Conservation (phyloP, 2,888 invertebrate species). For the Synanthedon andrenaeformis region DNA sequence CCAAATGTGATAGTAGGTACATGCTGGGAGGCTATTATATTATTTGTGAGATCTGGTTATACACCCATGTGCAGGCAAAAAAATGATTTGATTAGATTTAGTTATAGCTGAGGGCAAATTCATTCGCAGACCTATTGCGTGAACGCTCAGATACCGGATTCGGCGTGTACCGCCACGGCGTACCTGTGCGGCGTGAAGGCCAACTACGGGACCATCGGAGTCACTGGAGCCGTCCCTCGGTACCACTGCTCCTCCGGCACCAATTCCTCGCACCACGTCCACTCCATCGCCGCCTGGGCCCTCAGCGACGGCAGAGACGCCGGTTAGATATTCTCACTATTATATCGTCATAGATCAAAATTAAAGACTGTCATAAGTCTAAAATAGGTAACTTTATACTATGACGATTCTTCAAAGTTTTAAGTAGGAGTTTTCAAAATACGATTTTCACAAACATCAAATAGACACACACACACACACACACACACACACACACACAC, state of each 20-base stretch:
- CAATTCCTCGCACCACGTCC: slow-evolving; percentile 61
- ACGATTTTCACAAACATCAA: too few relatives aligned
- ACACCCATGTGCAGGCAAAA: too few relatives aligned
- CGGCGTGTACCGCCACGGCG: slow-evolving; percentile 77
- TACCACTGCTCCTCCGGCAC: slow-evolving; percentile 70
- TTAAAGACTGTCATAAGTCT: background rate
- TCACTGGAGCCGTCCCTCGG: slow-evolving; percentile 70
- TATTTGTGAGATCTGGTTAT: too few relatives aligned
- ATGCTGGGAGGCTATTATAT: too few relatives aligned
- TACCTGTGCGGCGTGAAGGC: slow-evolving; percentile 75
- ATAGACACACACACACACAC: too few relatives aligned
- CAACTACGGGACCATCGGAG: slow-evolving; percentile 73
- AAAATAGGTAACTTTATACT: background rate
- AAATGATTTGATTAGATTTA: too few relatives aligned
- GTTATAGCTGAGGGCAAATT: too few relatives aligned
- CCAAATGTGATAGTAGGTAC: too few relatives aligned
- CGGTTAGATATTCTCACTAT: slow-evolving; percentile 14
- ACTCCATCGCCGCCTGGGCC: slow-evolving; percentile 77
- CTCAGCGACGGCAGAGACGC: slow-evolving; percentile 51
- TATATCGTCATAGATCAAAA: background rate
- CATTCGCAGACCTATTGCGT: slow-evolving; percentile 61
- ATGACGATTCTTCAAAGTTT: background rate
- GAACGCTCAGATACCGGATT: slow-evolving; percentile 75
- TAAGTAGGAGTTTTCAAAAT: too few relatives aligned
- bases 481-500: too few relatives aligned